Conservation (phyloP, 1,140 invertebrate species). For the Frieseomelitta varia region DNA sequence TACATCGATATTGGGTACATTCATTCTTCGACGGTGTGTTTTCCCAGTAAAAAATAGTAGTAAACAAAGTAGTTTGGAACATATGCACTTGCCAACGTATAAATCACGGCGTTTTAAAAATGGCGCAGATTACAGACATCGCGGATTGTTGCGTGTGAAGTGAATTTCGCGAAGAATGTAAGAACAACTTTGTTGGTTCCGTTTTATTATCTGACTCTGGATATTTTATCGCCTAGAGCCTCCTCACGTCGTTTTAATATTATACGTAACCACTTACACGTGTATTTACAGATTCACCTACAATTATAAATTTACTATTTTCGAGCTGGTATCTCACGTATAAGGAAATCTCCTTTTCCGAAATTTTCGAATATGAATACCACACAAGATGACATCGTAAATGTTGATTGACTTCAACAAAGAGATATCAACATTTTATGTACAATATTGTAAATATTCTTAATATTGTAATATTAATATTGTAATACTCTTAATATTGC, state of each 20-base stretch:
- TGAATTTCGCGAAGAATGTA: not conserved
- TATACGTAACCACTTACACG: not conserved
- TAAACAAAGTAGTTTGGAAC: constrained; percentile 22
- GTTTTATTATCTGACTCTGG: not conserved
- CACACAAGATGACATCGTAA: not conserved
- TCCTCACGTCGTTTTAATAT: not conserved
- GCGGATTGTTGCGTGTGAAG: not conserved
- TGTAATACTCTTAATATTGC: too few relatives aligned
- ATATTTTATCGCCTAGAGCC: too few relatives aligned
- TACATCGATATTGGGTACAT: constrained; percentile 38
- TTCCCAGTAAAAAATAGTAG: not conserved
- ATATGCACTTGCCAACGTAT: constrained; percentile 40
- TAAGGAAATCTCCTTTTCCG: not conserved
- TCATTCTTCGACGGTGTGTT: constrained; percentile 26
- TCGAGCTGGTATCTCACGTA: not conserved
- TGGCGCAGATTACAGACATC: too few relatives aligned
- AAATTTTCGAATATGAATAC: not conserved
- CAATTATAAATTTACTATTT: not conserved
- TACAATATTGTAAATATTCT: constrained; percentile 30
- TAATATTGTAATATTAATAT: too few relatives aligned
- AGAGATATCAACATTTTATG: constrained; percentile 34
- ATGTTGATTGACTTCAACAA: constrained; percentile 25
- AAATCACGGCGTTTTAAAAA: not conserved
- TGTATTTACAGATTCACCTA: constrained; percentile 7
- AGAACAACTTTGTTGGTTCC: not conserved